Base-by-base conservation (phyloP, 2,797 vertebrate species). In the Sebastes kiyomatsui region DNA sequence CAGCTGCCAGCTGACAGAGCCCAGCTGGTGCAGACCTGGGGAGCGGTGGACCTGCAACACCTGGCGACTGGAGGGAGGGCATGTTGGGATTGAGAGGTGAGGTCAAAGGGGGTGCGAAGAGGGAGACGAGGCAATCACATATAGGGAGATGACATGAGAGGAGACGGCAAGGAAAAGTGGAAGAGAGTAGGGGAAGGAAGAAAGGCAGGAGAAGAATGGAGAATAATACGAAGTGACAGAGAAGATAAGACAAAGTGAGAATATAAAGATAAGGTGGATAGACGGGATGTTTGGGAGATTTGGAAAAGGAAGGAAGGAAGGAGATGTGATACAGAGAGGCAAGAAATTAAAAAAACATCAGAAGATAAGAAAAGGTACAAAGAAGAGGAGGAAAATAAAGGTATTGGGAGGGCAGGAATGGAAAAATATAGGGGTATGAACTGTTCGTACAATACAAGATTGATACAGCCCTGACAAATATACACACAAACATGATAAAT, bases 1-100 rank as follows among this genome's bases (percentile, higher is more conserved):
- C 82, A 99, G 80, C 88, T 99, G 98, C 98, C 99, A 99, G 94
- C 97, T 99, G 79, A 99, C 91, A 11, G 97, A 95, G 22, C 98
- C 99, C 85, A 99, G 93, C 80, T 98, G 95, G 73, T 99, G 97
- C 87, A 99, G 97, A 60, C 99, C 99, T 4, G 96, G 87, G 0
- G 98, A 98, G 72, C 91, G 96, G 87, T 99, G 97, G 77, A 99
- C 95, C 93, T 99, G 97, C 72, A 99, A 94, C 81, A 99, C 96
- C 4, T 98, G 97, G 59, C 98, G 97, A 72, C 98, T 99, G 92
- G 70, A 81, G 80, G n/a, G 73, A 76, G 60, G 59, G 91, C 16
- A 61, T 2, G 27, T 32, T 66, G 23, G 25, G 30, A 27, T 28
- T 56, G n/a, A 75, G 16, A 25, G n/a, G 56, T 23, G 33, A 82